phyloP scores from a whole-genome alignment of 2,888 invertebrate genomes.

The Apodemia zela region DNA sequence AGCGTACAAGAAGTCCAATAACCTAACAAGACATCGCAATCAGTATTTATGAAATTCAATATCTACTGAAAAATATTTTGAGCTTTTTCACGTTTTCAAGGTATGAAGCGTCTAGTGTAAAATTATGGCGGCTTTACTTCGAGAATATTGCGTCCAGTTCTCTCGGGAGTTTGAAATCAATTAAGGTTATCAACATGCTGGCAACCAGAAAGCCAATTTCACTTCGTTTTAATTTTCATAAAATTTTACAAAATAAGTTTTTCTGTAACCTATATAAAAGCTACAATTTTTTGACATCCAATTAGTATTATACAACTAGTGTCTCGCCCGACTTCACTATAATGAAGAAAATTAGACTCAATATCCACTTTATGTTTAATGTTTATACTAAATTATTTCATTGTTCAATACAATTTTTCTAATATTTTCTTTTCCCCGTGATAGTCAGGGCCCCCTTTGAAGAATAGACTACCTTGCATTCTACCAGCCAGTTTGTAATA shows the following conservation, averaged over 20 bases:
- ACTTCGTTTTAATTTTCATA: not conserved
- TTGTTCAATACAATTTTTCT: no score
- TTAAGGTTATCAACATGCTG: not conserved
- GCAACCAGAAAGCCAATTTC: not conserved
- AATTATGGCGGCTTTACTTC: not conserved
- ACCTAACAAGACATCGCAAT: conserved; percentile 11
- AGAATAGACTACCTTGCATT: no score
- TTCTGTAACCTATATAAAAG: no score
- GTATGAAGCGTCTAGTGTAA: not conserved
- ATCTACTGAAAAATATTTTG: not conserved
- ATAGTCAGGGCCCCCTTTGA: no score
- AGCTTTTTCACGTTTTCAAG: conserved; percentile 6
- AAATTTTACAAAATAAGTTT: not conserved
- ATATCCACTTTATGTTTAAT: no score
- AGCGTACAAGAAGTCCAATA: not conserved
- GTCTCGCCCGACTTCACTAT: no score
- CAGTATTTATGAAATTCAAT: conserved; percentile 13
- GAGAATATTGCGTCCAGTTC: not conserved
- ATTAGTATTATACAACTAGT: no score
- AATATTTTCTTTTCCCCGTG: no score
- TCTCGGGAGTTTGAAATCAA: not conserved
- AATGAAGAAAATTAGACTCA: no score
- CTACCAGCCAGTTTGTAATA: no score
- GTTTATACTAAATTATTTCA: no score
- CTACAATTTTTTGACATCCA: no score